These are phyloP conservation scores for Schizopygopsis malacanthus DNA, from an alignment of 2,797 vertebrate genomes.

Conservation along the genomic window DNA sequence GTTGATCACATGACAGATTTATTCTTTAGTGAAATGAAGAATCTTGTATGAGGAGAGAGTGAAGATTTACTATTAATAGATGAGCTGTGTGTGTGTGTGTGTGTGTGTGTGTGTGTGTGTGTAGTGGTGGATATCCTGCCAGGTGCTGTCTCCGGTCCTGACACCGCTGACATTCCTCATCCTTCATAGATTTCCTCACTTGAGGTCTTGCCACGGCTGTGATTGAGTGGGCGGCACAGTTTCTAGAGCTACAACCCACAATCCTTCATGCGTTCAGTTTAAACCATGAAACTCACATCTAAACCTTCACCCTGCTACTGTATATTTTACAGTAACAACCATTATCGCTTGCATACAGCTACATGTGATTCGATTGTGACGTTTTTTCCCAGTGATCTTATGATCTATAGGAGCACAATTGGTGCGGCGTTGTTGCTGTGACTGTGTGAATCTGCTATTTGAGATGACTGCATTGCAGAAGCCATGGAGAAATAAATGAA, in stretches of 20 bases:
- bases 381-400: not conserved
- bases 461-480: conserved; percentile 54
- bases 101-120: not conserved
- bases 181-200: conserved; percentile 37
- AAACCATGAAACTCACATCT: not conserved
- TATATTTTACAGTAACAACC: not conserved
- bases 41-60: not conserved
- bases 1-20: not conserved
- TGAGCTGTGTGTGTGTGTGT: not conserved
- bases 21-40: not conserved
- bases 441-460: not conserved
- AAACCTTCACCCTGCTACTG: not conserved
- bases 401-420: not conserved
- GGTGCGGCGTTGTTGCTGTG: not conserved
- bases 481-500: conserved; percentile 50
- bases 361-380: not conserved
- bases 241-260: not conserved
- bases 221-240: conserved; percentile 15
- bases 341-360: not conserved
- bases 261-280: conserved; percentile 1
- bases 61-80: conserved; percentile 7
- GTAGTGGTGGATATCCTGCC: conserved; percentile 46
- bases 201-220: not conserved
- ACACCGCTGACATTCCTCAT: conserved; percentile 38
- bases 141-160: conserved; percentile 37